Conservation (phyloP, 2,888 invertebrate species). For the Plebejus argus region DNA sequence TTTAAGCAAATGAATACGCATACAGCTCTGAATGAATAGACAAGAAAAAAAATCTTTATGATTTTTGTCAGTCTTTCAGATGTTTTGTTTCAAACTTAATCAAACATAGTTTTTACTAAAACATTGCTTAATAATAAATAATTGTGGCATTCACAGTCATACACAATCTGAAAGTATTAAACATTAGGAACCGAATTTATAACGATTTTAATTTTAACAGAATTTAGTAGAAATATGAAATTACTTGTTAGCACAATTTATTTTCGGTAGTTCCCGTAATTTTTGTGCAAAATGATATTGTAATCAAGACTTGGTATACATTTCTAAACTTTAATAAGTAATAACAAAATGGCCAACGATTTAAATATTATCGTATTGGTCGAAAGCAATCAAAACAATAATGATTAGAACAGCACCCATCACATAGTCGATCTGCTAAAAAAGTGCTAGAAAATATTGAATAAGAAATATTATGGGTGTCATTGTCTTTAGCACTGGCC, state of each 20-base stretch:
- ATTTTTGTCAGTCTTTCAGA: neutral
- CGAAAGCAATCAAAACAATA: neutral
- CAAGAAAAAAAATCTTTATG: neutral
- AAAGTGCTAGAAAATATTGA: neutral
- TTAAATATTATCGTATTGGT: slow-evolving; percentile 8
- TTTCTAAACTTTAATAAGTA: neutral
- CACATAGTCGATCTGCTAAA: neutral
- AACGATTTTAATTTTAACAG: neutral
- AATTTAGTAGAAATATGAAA: neutral
- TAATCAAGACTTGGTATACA: neutral
- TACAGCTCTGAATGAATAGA: neutral
- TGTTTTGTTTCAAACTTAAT: neutral
- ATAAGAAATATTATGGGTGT: neutral
- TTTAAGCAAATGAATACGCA: neutral
- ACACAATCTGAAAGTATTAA: neutral
- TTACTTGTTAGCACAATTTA: neutral
- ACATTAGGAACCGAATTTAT: neutral
- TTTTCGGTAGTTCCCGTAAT: neutral
- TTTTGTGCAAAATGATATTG: neutral
- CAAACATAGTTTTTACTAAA: neutral
- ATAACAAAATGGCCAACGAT: slow-evolving; percentile 26
- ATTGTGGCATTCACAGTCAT: neutral
- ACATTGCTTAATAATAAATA: neutral
- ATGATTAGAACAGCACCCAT: neutral
- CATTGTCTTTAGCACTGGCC: neutral